Evolutionary conservation across 1,140 invertebrate species (phyloP), one percentile per base, ranked within the genome.

Genomic region (Drosophila pseudoobscura): DNA sequence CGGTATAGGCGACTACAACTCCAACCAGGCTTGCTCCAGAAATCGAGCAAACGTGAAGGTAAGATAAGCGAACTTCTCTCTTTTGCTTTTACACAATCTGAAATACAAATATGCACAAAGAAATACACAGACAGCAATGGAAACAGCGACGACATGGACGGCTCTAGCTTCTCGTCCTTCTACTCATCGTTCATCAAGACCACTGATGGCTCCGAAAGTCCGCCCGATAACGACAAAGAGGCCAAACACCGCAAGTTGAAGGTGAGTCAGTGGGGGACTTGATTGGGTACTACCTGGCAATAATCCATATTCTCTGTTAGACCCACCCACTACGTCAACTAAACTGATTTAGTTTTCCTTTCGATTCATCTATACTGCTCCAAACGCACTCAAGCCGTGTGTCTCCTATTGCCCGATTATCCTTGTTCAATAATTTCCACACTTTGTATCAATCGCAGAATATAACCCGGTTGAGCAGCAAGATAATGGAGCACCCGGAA

Each of bases 151-250:
- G 90, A 91, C 50, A 91, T 91, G 90, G 92, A 92, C 52, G 92
- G 91, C 47, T 93, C 92, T 57, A 93, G 92, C 68, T 93, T 93
- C 75, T 93, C 93, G 9, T 93, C 92, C 0, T 93, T 93, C 56
- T 93, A 93, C 75, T 93, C 93, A 0, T 93, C 93, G 15, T 93
- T 93, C 57, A 90, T 93, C 8, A 93, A 93, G 84, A 93, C 93
- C 0, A 93, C 93, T 3, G 90, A 90, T 20, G 89, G 78, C 1
- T 91, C 90, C 0, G 90, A 91, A 44, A 91, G 90, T 66, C 88
- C 78, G 45, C 84, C 78, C 11, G 90, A 90, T 31, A 90, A 80
- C 41, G 90, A 91, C 1, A 91, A 91, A 45, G 89, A 91, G 0
- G 57, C 69, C 8, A 91, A 80, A 41, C 79, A 80, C 41, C 72